Percentiles rank a stretch among this genome's conserved stretches.
Evolutionary conservation across 2,797 vertebrate species (phyloP).

Genomic region (Hyperoplus lanceolatus): DNA sequence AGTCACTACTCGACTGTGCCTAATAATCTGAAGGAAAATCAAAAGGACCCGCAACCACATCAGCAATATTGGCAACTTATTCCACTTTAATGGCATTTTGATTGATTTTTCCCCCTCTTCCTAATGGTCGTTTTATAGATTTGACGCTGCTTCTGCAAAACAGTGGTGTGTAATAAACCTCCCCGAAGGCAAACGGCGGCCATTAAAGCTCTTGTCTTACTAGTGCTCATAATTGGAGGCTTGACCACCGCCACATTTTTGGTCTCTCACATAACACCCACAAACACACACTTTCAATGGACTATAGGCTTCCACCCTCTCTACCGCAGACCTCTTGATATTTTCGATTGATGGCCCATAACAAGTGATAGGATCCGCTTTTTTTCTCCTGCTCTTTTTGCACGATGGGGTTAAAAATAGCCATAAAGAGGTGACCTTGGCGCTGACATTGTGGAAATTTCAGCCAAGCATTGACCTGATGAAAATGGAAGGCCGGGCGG

Average conservation of each 20-base stretch:
- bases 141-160: slow-evolving; percentile 99
- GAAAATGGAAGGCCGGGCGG: slow-evolving; percentile 96
- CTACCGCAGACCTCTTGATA: slow-evolving; percentile 57
- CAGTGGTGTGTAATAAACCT: slow-evolving; percentile 99
- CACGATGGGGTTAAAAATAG: slow-evolving; percentile 81
- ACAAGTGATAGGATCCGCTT: slow-evolving; percentile 88
- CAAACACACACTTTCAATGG: slow-evolving; percentile 53
- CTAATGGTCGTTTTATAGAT: slow-evolving; percentile 99
- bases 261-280: slow-evolving; percentile 84
- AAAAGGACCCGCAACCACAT: slow-evolving; percentile 99
- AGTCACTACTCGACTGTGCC: slow-evolving; percentile 99
- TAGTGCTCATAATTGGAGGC: slow-evolving; percentile 98
- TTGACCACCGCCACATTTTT: slow-evolving; percentile 97
- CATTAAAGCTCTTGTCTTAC: slow-evolving; percentile 99
- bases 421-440: slow-evolving; percentile 95
- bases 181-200: slow-evolving; percentile 98
- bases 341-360: slow-evolving; percentile 81
- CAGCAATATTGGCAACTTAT: slow-evolving; percentile 99
- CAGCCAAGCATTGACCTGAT: slow-evolving; percentile 99
- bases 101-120: slow-evolving; percentile 99
- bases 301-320: slow-evolving; percentile 11
- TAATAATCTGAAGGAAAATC: slow-evolving; percentile 99
- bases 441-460: slow-evolving; percentile 98
- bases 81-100: slow-evolving; percentile 99
- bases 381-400: slow-evolving; percentile 53